Evolutionary conservation across 2,797 vertebrate genomes (phyloP).

Genomic region (Malurus leucopterus): DNA sequence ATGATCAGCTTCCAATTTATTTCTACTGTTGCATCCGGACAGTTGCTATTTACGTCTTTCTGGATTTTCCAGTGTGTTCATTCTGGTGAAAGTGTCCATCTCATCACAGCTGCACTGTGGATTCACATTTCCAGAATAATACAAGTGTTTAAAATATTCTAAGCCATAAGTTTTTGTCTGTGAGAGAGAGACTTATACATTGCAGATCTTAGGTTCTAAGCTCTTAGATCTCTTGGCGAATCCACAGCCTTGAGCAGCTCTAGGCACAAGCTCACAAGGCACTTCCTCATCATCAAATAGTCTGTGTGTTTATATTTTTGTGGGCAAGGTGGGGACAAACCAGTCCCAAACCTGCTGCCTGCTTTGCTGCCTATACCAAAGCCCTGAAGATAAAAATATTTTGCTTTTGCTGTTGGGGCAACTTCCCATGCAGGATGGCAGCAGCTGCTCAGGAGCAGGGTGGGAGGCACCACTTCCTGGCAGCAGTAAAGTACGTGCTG

Average conservation of each 20-base stretch:
- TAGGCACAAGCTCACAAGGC: neutral
- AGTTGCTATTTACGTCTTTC: conserved; percentile 31
- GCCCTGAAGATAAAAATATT: neutral
- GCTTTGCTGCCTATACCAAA: neutral
- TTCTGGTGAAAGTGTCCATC: neutral
- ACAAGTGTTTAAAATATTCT: neutral
- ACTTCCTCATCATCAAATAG: neutral
- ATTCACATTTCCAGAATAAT: conserved; percentile 15
- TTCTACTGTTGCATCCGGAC: conserved; percentile 28
- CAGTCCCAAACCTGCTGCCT: neutral
- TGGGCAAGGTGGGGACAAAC: neutral
- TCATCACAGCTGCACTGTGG: neutral
- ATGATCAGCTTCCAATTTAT: conserved; percentile 57
- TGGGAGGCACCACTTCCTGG: neutral
- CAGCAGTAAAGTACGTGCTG: fast-evolving
- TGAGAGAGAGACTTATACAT: neutral
- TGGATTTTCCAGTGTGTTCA: neutral
- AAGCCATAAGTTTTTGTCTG: fast-evolving
- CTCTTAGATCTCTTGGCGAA: neutral
- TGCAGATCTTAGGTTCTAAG: neutral
- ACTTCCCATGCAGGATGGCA: neutral
- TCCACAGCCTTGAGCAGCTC: neutral
- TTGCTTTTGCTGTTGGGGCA: neutral
- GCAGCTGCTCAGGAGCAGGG: neutral
- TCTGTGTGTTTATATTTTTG: neutral